Percentiles rank a stretch among this genome's conserved stretches.
Evolutionary conservation across 2,888 invertebrate genomes (phyloP).

Genomic region (Leptura quadrifasciata): DNA sequence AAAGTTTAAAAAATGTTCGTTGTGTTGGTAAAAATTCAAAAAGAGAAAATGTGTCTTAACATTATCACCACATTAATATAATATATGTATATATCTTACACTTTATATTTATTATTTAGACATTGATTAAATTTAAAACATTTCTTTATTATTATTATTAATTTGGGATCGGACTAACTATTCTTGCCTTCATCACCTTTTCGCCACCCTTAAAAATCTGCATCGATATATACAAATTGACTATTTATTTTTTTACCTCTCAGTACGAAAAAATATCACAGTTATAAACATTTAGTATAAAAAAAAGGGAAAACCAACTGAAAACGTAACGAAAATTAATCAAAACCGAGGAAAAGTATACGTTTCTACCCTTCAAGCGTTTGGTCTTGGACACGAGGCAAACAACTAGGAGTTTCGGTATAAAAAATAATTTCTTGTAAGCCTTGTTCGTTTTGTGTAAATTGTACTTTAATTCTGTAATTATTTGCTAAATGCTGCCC

Average conservation of each 20-base stretch:
- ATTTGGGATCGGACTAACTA: conserved; percentile 42
- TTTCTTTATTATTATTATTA: conserved; percentile 30
- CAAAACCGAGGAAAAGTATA: conserved; percentile 31
- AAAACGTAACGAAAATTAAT: conserved; percentile 38
- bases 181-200: conserved; percentile 43
- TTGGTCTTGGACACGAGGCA: background rate
- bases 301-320: conserved; percentile 39
- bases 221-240: conserved; percentile 70
- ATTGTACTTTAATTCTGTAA: background rate
- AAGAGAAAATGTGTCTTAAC: conserved; percentile 55
- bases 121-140: conserved; percentile 35
- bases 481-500: background rate
- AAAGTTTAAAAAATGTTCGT: conserved; percentile 59
- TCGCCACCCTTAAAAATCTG: conserved; percentile 50
- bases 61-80: conserved; percentile 53
- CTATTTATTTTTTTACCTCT: conserved; percentile 68
- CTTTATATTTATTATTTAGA: conserved; percentile 43
- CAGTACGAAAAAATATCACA: conserved; percentile 73
- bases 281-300: conserved; percentile 67
- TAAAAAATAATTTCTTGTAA: conserved; percentile 7
- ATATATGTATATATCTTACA: conserved; percentile 57
- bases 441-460: background rate
- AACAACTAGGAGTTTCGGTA: background rate
- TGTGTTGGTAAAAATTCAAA: conserved; percentile 60
- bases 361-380: background rate